phyloP scores from a whole-genome alignment of 2,888 invertebrate genomes.

The Aproaerema taeniolella region DNA sequence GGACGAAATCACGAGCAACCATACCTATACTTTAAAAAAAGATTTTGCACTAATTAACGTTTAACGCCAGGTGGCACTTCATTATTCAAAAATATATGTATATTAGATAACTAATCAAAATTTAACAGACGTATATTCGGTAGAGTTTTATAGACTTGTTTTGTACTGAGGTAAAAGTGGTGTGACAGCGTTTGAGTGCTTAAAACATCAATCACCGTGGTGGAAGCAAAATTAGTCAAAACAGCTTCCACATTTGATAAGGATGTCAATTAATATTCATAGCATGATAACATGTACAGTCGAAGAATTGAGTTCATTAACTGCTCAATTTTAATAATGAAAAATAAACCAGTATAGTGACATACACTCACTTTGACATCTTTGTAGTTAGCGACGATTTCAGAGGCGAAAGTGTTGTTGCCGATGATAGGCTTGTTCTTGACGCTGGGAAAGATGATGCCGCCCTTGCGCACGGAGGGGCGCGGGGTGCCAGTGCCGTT shows the following conservation, averaged over 20 bases:
- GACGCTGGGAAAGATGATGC: slow-evolving; percentile 93
- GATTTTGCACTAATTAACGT: too few species aligned
- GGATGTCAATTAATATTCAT: not conserved
- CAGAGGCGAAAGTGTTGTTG: slow-evolving; percentile 89
- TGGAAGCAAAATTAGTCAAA: slow-evolving; percentile 6
- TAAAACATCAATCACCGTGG: slow-evolving; percentile 10
- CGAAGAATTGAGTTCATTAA: too few species aligned
- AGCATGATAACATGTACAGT: not conserved
- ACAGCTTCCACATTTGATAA: not conserved
- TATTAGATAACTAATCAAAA: too few species aligned
- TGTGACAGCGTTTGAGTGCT: slow-evolving; percentile 9
- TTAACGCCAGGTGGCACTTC: too few species aligned
- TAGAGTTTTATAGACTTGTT: slow-evolving; percentile 5
- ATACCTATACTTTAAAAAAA: too few species aligned
- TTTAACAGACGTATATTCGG: too few species aligned
- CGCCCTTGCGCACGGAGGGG: slow-evolving; percentile 81
- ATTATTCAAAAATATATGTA: too few species aligned
- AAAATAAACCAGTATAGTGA: too few species aligned
- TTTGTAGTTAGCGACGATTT: slow-evolving; percentile 85
- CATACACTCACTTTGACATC: slow-evolving; percentile 88
- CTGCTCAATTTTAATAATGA: too few species aligned
- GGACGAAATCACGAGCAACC: too few species aligned
- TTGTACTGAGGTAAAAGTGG: slow-evolving; percentile 8
- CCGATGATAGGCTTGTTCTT: slow-evolving; percentile 92
- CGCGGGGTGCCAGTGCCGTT: slow-evolving; percentile 59